phyloP scores from a whole-genome alignment of 1,140 invertebrate genomes.

The Ruditapes philippinarum region DNA sequence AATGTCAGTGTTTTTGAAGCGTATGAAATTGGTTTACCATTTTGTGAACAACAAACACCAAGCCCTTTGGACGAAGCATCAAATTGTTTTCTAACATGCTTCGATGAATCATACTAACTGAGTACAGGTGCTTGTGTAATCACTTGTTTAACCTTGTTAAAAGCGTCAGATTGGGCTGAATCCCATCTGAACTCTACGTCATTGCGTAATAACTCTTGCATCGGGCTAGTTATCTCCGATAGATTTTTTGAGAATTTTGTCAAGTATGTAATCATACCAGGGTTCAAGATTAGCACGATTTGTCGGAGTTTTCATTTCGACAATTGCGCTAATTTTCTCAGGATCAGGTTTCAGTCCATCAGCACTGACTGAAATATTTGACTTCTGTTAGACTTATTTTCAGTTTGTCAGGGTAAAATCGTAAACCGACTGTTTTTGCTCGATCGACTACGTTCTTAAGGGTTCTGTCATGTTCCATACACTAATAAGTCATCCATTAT shows the following conservation, averaged over 20 bases:
- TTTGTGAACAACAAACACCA: background rate
- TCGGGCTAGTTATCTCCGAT: background rate
- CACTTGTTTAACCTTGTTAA: background rate
- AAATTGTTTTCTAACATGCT: background rate
- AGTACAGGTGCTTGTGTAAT: constrained; percentile 11
- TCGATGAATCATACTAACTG: background rate
- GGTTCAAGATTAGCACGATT: background rate
- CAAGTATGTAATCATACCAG: constrained; percentile 5
- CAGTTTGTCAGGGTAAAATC: too few species aligned
- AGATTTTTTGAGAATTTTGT: background rate
- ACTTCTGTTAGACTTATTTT: too few species aligned
- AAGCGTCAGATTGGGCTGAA: background rate
- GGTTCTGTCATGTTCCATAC: constrained; percentile 81
- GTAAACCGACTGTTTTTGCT: too few species aligned
- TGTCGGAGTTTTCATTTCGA: background rate
- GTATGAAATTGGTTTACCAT: background rate
- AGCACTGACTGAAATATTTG: too few species aligned
- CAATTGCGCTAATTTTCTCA: background rate
- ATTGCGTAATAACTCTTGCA: background rate
- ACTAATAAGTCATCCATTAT: constrained; percentile 85
- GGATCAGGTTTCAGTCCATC: too few species aligned
- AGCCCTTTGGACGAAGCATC: background rate
- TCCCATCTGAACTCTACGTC: constrained; percentile 1
- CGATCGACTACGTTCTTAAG: constrained; percentile 77
- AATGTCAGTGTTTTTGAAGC: constrained; percentile 2